A percentile compares a stretch with the other conserved stretches of the same genome.
Conservation (phyloP, 2,113 vertebrate species). For the Serinus canaria region DNA sequence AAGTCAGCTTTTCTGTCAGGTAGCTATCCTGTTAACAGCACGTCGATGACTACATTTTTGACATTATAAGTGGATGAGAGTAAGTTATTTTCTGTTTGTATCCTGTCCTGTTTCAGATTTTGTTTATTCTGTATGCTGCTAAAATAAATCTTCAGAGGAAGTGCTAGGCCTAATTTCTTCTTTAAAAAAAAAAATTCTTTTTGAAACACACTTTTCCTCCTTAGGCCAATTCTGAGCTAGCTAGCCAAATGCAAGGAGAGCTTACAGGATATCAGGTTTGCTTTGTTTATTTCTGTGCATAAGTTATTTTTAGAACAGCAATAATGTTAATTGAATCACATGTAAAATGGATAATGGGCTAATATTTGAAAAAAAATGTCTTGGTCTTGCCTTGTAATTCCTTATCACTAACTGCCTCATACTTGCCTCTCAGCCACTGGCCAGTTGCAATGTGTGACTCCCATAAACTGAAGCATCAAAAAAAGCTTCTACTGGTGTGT, state of each 20-base stretch:
- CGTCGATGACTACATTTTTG: neutral
- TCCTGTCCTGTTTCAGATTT: neutral
- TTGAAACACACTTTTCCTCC: neutral
- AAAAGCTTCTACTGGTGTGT: neutral
- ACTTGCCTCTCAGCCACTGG: neutral
- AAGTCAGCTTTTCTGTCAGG: neutral
- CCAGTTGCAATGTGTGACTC: neutral
- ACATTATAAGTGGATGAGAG: neutral
- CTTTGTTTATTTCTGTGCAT: neutral
- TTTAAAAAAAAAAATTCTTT: neutral
- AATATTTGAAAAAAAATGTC: neutral
- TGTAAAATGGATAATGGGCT: neutral
- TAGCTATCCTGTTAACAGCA: neutral
- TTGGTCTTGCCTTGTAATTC: neutral
- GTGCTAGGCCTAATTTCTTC: neutral
- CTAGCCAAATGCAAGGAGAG: neutral
- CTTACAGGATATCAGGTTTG: neutral
- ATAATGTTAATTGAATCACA: neutral
- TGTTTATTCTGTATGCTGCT: neutral
- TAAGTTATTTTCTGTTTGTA: neutral
- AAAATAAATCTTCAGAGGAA: neutral
- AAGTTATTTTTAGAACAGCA: constrained; percentile 16
- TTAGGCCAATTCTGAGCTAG: neutral
- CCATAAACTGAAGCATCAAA: neutral
- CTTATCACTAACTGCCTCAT: neutral